phyloP scores from a whole-genome alignment of 2,113 vertebrate genomes.

The Clupea harengus region DNA sequence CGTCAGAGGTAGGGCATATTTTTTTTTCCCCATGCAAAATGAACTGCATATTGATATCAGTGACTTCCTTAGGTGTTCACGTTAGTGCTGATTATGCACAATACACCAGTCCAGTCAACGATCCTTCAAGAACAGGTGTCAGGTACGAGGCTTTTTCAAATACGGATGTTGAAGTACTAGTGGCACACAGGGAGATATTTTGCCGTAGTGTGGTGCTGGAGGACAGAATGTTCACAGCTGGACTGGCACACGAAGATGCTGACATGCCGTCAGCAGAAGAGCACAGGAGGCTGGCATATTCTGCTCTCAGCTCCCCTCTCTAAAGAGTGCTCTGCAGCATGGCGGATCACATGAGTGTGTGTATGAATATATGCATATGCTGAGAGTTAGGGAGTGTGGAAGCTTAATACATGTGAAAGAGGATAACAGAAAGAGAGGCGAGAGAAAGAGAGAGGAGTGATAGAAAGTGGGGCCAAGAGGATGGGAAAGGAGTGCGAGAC shows the following conservation, averaged over 20 bases:
- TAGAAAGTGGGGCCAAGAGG: not conserved
- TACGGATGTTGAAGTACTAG: not conserved
- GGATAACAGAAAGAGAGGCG: not conserved
- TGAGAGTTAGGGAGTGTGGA: not conserved
- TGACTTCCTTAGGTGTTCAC: not conserved
- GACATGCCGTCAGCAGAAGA: not conserved
- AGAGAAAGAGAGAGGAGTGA: not conserved
- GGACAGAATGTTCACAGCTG: not conserved
- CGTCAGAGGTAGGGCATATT: too few relatives aligned
- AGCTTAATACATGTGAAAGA: not conserved
- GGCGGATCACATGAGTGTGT: not conserved
- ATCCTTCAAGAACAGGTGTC: not conserved
- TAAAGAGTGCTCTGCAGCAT: not conserved
- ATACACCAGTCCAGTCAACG: not conserved
- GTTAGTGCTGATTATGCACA: not conserved
- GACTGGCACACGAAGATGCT: not conserved
- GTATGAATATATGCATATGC: not conserved
- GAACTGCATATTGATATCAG: not conserved
- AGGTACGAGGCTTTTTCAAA: not conserved
- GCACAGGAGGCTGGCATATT: conserved; percentile 6
- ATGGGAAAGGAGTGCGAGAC: not conserved
- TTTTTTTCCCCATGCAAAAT: too few relatives aligned
- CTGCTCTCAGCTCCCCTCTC: not conserved
- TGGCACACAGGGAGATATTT: not conserved
- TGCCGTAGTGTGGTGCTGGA: not conserved